phyloP scores from a whole-genome alignment of 2,113 vertebrate species.

The Parus major region DNA sequence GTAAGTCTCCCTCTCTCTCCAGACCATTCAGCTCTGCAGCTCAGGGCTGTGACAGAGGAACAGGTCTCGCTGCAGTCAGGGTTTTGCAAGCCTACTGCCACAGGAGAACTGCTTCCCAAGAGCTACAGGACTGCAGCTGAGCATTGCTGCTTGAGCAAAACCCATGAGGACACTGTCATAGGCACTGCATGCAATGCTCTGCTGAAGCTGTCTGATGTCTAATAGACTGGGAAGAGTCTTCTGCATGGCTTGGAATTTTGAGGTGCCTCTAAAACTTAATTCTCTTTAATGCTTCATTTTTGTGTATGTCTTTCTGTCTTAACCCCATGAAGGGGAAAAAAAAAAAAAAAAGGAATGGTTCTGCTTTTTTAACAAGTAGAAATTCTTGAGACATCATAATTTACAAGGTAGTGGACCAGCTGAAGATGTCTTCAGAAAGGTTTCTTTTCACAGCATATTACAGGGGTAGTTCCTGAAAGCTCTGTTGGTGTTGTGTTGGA shows the following conservation, averaged over 20 bases:
- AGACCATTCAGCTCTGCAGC: not conserved
- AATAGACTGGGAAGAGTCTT: not conserved
- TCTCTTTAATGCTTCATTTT: not conserved
- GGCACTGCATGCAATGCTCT: fast-evolving
- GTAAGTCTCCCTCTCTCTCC: not conserved
- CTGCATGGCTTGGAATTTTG: fast-evolving
- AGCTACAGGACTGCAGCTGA: not conserved
- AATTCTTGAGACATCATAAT: not conserved
- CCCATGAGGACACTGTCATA: fast-evolving
- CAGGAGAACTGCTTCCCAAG: not conserved
- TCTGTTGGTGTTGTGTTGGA: not conserved
- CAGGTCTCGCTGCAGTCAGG: not conserved
- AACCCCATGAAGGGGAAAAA: not conserved
- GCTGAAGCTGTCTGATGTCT: not conserved
- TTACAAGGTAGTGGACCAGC: not conserved
- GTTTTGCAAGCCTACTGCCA: not conserved
- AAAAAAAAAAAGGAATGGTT: not conserved
- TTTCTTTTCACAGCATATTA: not conserved
- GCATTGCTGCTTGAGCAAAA: not conserved
- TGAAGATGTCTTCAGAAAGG: not conserved
- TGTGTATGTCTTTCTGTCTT: not conserved
- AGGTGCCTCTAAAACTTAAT: not conserved
- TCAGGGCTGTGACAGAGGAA: not conserved
- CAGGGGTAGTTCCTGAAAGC: not conserved
- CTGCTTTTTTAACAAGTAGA: not conserved